These are phyloP conservation scores for Neosilurus mollespiculum DNA, from an alignment of 2,797 vertebrate species.

Conservation along the genomic window DNA sequence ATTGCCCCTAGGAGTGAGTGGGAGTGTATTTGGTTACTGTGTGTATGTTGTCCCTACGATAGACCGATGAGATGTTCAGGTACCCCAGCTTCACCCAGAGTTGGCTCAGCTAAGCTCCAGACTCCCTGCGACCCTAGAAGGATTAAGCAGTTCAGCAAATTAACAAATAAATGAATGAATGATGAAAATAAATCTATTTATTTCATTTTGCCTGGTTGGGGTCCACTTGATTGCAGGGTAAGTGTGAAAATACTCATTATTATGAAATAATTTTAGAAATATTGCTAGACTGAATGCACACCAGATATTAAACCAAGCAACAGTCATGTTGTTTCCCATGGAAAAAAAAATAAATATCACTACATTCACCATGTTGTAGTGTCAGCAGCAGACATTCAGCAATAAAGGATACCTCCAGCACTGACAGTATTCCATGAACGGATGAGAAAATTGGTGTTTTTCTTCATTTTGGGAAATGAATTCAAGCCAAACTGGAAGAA, in stretches of 20 bases:
- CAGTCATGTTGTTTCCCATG: neutral
- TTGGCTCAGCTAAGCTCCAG: too few species aligned
- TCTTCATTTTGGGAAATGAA: neutral
- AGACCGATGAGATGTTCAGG: too few species aligned
- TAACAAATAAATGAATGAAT: too few species aligned
- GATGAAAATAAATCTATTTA: neutral
- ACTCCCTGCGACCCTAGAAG: too few species aligned
- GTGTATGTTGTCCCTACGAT: too few species aligned
- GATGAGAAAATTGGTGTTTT: neutral
- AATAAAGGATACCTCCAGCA: neutral
- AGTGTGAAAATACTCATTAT: neutral
- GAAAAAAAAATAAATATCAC: too few species aligned
- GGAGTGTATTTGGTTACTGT: too few species aligned
- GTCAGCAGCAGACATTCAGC: neutral
- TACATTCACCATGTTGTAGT: neutral
- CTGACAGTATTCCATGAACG: neutral
- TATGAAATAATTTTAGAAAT: neutral
- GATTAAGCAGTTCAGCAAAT: too few species aligned
- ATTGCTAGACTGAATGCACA: neutral
- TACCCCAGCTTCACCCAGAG: too few species aligned
- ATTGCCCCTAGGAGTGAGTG: too few species aligned
- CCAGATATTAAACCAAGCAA: neutral
- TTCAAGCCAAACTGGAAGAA: too few species aligned
- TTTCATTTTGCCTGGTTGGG: neutral
- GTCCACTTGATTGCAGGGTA: neutral